Evolutionary conservation across 2,113 vertebrate species (phyloP), one percentile per base, ranked within the genome.

Genomic region (Coryphaenoides rupestris): DNA sequence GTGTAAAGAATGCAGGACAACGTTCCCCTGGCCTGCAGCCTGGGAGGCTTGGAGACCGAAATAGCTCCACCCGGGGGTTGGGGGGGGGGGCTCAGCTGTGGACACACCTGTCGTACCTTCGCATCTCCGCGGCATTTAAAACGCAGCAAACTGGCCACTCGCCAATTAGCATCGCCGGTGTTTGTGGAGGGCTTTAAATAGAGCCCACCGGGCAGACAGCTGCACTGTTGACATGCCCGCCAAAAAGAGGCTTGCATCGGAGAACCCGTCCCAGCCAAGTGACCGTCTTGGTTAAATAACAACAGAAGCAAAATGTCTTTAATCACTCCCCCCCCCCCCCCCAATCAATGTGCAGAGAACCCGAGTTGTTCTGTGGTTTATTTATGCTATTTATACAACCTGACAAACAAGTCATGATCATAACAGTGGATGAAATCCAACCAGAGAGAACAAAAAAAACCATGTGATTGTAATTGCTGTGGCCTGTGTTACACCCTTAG

Each of bases 1-100:
- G 9, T 60, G 58, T 46, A 66, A 68, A 65, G 26, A 40, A 19
- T 22, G 33, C 56, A 22, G 58, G 57, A 12, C 4, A 22, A 21
- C 21, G 54, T 22, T 10, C n/a, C n/a, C 21, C 54, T 21, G 2
- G 19, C n/a, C 19, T 12, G 5, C 33, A 7, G 15, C 1, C 28
- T 16, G n/a, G 24, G 45, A n/a, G 17, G 12, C 45, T 50, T 68
- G n/a, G 24, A 47, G 75, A 60, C 74, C 61, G 75, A 84, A 81
- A 74, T 74, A 83, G 78, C 21, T 1, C 50, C 21, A 50, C 63
- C 66, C 56, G 63, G n/a, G n/a, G n/a, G n/a, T n/a, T n/a, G n/a
- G n/a, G n/a, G n/a, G n/a, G 54, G 21, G 47, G n/a, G n/a, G 17
- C 15, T 69, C 77, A 80, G 78, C 78, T 82, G 75, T 63, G 26